Conservation (phyloP, 2,888 invertebrate species). For the Leptopilina syphax region DNA sequence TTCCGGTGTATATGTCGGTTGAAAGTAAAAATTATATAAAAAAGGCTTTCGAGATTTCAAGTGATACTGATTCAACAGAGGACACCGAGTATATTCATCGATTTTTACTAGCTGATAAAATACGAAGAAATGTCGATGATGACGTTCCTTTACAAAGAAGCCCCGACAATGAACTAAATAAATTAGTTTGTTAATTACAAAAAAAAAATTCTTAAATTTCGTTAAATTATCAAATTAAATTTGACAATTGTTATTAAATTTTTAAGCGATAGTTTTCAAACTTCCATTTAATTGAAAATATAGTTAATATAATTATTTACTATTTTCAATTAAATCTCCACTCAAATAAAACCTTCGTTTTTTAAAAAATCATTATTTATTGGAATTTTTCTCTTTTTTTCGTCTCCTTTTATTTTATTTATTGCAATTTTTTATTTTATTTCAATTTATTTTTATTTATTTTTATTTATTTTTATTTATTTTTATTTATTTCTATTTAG, state of each 20-base stretch:
- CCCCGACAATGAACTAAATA: constrained; percentile 54
- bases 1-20: constrained; percentile 79
- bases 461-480: too few species aligned
- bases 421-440: too few species aligned
- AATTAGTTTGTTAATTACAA: constrained; percentile 42
- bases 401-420: too few species aligned
- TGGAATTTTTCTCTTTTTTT: too few species aligned
- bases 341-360: too few species aligned
- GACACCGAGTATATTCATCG: constrained; percentile 61
- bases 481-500: too few species aligned
- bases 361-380: too few species aligned
- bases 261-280: background rate
- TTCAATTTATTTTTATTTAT: too few species aligned
- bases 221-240: too few species aligned
- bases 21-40: constrained; percentile 74
- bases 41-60: constrained; percentile 63
- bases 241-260: background rate
- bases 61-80: constrained; percentile 47
- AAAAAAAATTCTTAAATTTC: background rate
- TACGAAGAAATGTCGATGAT: constrained; percentile 63
- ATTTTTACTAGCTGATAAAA: constrained; percentile 61
- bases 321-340: too few species aligned
- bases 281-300: background rate
- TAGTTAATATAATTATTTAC: too few species aligned
- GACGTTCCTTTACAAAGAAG: constrained; percentile 48